Base-by-base conservation (phyloP, 2,113 vertebrate genomes). In the Elanoides forficatus region DNA sequence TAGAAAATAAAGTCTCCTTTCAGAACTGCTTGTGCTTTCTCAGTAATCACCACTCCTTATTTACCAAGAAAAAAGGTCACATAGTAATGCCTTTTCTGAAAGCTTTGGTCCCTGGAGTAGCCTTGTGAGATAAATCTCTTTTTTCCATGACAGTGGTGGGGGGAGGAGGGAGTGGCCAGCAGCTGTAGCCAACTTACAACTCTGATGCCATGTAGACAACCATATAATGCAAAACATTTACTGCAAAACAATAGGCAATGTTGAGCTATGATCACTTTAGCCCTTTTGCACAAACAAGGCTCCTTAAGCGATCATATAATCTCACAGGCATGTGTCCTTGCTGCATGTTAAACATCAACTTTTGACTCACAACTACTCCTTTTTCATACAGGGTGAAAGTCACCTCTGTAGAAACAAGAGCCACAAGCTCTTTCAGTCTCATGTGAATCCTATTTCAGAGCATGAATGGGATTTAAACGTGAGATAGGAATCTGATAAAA, bases 31-130 rank as follows among this genome's bases (percentile, higher is more conserved):
- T 91, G 89, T 93, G 78, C 96, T 95, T 82, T 96, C 70, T 87
- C 34, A 95, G 84, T 82, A 94, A 58, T 58, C 78, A 76, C 78
- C 91, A 85, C 91, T 91, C 95, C 94, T 95, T 89, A 85, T 91
- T 95, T 95, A 95, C 94, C 91, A 90, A 91, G 96, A 90, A 82
- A 73, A 95, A 91, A 66, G 60, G 62, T 93, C 87, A 96, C 71
- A 80, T 1, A 87, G 55, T 62, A 65, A 73, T 81, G 88, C 6
- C 42, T 86, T 95, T 80, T 92, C n/a, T 91, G 50, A 92, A 94
- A 96, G 70, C 34, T 86, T 90, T 82, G 50, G 78, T 94, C 92
- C 86, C 95, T 56, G 32, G 90, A 72, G 92, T 52, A 79, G 73
- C 36, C 71, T 79, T 48, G 43, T 50, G 82, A 96, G 81, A 85